These are phyloP conservation scores for Chloropsis cyanopogon DNA, from an alignment of 2,113 vertebrate genomes.

Conservation along the genomic window DNA sequence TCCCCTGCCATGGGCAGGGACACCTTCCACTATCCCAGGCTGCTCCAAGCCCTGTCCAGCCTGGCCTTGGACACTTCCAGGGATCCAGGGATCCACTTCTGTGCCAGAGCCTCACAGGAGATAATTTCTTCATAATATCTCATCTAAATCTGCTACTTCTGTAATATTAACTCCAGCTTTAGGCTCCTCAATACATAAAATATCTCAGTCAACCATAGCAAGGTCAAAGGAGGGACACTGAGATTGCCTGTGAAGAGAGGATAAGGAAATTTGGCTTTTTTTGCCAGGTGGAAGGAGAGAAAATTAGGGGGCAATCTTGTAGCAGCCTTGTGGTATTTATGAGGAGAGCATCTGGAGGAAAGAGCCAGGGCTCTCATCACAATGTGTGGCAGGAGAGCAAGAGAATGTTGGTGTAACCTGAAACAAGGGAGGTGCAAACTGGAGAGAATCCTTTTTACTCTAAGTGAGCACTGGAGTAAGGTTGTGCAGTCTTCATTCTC, in stretches of 20 bases:
- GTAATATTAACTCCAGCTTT: not conserved
- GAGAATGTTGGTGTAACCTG: not conserved
- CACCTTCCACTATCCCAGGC: rapidly evolving
- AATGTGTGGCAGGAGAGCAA: not conserved
- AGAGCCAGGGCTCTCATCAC: not conserved
- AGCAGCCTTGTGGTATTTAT: not conserved
- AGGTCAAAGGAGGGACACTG: not conserved
- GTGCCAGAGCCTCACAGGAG: not conserved
- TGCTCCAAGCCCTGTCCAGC: rapidly evolving
- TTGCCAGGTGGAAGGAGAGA: not conserved
- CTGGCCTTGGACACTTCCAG: not conserved
- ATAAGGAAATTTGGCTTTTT: not conserved
- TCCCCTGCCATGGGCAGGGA: not conserved
- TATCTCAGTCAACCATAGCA: not conserved
- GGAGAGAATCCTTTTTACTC: not conserved
- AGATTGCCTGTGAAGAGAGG: not conserved
- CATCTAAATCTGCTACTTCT: not conserved
- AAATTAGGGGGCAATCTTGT: not conserved
- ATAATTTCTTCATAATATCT: not conserved
- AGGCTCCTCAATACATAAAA: not conserved
- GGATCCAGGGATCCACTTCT: not conserved
- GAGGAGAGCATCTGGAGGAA: not conserved
- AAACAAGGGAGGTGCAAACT: not conserved
- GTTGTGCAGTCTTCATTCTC: not conserved
- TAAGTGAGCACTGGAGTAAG: not conserved